A percentile compares a stretch with the other conserved stretches of the same genome.
Evolutionary conservation across 2,113 vertebrate species (phyloP).

Genomic region (Pluvialis apricaria): DNA sequence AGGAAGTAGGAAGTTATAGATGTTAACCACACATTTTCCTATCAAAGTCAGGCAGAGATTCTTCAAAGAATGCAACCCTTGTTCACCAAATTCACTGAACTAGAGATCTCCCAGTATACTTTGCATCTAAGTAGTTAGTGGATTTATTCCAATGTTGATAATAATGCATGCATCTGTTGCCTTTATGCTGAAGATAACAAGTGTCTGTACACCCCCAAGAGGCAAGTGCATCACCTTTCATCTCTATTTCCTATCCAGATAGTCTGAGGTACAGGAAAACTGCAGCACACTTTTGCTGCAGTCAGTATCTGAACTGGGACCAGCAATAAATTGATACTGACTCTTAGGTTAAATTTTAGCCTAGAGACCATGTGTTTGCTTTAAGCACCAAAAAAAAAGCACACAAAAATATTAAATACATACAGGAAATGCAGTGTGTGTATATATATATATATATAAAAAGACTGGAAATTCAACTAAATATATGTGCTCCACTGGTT

Average conservation of each 20-base stretch:
- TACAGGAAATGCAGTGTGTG: background rate
- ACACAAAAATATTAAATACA: background rate
- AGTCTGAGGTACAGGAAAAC: background rate
- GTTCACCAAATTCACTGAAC: background rate
- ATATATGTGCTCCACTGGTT: background rate
- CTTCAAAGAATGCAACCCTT: background rate
- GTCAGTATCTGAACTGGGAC: background rate
- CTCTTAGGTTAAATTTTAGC: background rate
- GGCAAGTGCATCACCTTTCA: background rate
- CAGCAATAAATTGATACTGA: background rate
- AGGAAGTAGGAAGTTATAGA: background rate
- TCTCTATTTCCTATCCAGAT: background rate
- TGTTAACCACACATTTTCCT: background rate
- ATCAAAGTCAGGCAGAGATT: background rate
- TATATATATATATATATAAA: rapidly evolving
- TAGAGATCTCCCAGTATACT: background rate
- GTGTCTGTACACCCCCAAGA: background rate
- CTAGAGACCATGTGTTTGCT: background rate
- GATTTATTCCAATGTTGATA: background rate
- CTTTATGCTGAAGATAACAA: background rate
- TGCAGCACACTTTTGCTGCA: background rate
- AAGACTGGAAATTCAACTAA: background rate
- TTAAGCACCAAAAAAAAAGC: background rate
- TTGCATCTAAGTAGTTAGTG: background rate
- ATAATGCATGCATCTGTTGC: background rate